phyloP scores from a whole-genome alignment of 1,140 invertebrate species.

The Cyclargus thomasi region DNA sequence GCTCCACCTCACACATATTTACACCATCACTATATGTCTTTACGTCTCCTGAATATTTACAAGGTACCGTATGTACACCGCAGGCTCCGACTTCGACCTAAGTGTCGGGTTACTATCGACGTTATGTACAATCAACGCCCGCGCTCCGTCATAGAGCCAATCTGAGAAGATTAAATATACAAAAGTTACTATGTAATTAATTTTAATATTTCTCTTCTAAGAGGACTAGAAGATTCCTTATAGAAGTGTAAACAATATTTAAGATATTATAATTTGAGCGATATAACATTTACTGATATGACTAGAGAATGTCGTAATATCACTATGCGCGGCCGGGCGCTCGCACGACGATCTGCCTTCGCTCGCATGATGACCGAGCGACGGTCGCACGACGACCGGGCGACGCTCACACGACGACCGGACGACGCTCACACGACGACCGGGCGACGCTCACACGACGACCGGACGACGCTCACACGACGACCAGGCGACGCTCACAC shows the following conservation, averaged over 20 bases:
- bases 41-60: slow-evolving; percentile 28
- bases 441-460: slow-evolving; percentile 38
- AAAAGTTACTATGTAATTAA: not conserved
- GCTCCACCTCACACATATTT: slow-evolving; percentile 18
- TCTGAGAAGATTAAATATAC: not conserved
- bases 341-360: not conserved
- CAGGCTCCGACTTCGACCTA: not conserved
- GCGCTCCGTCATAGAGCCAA: not conserved
- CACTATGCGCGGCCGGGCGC: not conserved
- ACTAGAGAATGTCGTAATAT: not conserved
- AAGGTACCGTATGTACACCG: not conserved
- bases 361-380: not conserved
- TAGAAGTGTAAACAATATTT: not conserved
- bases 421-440: slow-evolving; percentile 30
- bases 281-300: not conserved
- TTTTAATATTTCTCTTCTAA: not conserved
- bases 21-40: slow-evolving; percentile 66
- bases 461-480: slow-evolving; percentile 45
- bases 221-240: not conserved
- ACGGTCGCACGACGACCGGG: not conserved
- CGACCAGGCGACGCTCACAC: slow-evolving; percentile 43
- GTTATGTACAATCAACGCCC: not conserved
- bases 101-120: too few relatives aligned
- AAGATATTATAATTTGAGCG: not conserved
- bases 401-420: not conserved